Conservation (phyloP, 2,113 vertebrate genomes). For the Pelmatolapia mariae region DNA sequence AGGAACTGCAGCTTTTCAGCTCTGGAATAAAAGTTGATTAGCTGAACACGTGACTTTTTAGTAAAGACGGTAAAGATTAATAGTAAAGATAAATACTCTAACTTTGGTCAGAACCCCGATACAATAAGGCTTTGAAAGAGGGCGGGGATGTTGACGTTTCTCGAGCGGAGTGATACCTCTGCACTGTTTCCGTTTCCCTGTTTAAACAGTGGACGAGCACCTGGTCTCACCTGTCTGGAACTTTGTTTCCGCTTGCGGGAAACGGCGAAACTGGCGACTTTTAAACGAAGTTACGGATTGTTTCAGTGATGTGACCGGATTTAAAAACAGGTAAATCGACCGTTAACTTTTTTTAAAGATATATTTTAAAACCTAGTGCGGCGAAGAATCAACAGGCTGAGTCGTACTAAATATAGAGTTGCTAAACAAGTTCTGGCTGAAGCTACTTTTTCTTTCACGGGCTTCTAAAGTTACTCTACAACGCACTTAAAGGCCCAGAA, state of each 20-base stretch:
- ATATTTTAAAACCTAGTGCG: not conserved
- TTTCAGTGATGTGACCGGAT: not conserved
- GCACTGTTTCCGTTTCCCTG: not conserved
- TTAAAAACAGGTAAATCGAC: not conserved
- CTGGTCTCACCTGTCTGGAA: slow-evolving; percentile 32
- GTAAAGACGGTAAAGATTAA: not conserved
- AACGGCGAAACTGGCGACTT: not conserved
- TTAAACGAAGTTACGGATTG: not conserved
- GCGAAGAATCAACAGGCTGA: not conserved
- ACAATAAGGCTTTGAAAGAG: not conserved
- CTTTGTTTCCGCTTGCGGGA: not conserved
- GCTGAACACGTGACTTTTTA: not conserved
- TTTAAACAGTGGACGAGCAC: not conserved
- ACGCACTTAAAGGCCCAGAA: not conserved
- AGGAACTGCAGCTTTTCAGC: not conserved
- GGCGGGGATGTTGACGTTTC: not conserved
- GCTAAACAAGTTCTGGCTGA: not conserved
- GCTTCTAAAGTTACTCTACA: not conserved
- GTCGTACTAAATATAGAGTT: not conserved
- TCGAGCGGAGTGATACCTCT: slow-evolving; percentile 28
- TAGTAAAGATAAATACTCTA: not conserved
- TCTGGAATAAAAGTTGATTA: not conserved
- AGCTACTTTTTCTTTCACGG: not conserved
- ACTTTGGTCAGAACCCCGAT: not conserved
- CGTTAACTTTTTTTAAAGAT: not conserved